phyloP scores from a whole-genome alignment of 2,888 invertebrate species.

The Chrysolina americana region DNA sequence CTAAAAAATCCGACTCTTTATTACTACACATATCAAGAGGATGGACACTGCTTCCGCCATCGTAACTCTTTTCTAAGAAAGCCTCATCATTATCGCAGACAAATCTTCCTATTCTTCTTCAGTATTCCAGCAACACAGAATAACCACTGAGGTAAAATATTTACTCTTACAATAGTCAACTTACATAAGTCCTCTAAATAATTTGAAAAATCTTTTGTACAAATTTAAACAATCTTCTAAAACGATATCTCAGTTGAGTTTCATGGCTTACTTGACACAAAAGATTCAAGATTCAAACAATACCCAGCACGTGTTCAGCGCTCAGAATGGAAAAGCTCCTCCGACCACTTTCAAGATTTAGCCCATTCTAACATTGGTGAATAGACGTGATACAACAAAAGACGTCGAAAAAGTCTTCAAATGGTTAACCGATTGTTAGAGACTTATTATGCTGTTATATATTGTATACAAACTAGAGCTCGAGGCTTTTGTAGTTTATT shows the following conservation, averaged over 20 bases:
- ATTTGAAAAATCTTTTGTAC: constrained; percentile 48
- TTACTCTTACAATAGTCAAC: constrained; percentile 45
- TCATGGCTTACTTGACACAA: constrained; percentile 43
- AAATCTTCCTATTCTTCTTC: constrained; percentile 38
- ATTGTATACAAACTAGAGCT: constrained; percentile 60
- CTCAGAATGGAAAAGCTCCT: constrained; percentile 35
- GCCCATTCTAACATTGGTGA: constrained; percentile 47
- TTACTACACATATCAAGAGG: background rate
- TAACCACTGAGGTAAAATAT: constrained; percentile 49
- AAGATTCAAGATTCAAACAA: constrained; percentile 38
- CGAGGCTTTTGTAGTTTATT: constrained; percentile 51
- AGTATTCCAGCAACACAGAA: constrained; percentile 26
- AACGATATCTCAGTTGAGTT: constrained; percentile 51
- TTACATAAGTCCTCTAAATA: constrained; percentile 46
- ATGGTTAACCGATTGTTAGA: constrained; percentile 62
- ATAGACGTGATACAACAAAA: constrained; percentile 61
- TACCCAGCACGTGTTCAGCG: constrained; percentile 43
- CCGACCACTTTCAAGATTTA: background rate
- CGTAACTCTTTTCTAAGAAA: constrained; percentile 17
- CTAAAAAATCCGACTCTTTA: background rate
- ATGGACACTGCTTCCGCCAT: background rate
- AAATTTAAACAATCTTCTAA: constrained; percentile 46
- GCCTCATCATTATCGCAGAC: constrained; percentile 25
- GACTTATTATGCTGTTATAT: constrained; percentile 60
- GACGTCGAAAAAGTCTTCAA: constrained; percentile 56